Evolutionary conservation across 2,113 vertebrate species (phyloP).

Genomic region (Amia ocellicauda): DNA sequence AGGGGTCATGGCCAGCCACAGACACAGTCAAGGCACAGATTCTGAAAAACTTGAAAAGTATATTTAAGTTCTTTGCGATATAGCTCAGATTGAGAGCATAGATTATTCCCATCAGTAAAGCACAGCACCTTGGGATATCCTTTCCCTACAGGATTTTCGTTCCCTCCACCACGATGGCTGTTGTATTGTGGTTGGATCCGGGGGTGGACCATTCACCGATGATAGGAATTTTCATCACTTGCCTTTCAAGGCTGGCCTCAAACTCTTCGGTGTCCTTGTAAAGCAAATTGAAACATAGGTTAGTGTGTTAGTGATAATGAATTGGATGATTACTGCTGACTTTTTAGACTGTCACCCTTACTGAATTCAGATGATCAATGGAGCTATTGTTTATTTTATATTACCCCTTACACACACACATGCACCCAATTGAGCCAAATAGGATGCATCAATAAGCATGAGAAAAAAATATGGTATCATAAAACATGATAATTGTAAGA

Average conservation of each 20-base stretch:
- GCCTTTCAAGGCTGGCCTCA: neutral
- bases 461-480: neutral
- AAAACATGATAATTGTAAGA: neutral
- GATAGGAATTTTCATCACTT: constrained; percentile 5
- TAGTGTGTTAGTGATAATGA: neutral
- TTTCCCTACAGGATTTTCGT: neutral
- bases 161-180: neutral
- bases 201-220: neutral
- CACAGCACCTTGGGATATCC: constrained; percentile 1
- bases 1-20: too few relatives aligned
- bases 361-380: neutral
- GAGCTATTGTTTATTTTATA: neutral
- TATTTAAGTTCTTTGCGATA: neutral
- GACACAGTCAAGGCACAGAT: too few relatives aligned
- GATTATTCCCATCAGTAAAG: constrained; percentile 1
- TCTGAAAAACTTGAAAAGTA: constrained; percentile 1
- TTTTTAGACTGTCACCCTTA: neutral
- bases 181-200: neutral
- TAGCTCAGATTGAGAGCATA: constrained; percentile 3
- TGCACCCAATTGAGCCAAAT: neutral
- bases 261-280: constrained; percentile 1
- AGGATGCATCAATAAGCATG: neutral
- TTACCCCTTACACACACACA: neutral
- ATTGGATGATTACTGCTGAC: neutral
- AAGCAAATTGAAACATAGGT: neutral